A percentile compares a stretch with the other conserved stretches of the same genome.
Conservation (phyloP, 2,888 invertebrate genomes). For the Mycalesis mineus region DNA sequence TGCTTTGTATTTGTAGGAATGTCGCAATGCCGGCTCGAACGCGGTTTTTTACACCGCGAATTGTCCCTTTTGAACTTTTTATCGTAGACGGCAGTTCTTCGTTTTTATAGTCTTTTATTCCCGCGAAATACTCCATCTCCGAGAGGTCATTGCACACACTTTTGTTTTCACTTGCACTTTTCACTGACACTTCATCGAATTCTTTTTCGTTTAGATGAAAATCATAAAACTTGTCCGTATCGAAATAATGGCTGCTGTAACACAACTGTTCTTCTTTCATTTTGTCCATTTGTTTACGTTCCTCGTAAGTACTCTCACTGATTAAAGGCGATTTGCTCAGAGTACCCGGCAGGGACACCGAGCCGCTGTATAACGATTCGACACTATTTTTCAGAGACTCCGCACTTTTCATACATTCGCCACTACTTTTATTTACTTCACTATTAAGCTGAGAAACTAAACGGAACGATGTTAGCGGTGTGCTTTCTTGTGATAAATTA, state of each 20-base stretch:
- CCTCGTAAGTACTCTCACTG: constrained; percentile 83
- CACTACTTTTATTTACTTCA: constrained; percentile 53
- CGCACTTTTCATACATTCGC: background rate
- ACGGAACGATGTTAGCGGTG: constrained; percentile 72
- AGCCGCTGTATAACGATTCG: constrained; percentile 51
- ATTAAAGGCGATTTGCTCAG: constrained; percentile 70
- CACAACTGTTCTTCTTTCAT: constrained; percentile 64
- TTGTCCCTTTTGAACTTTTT: constrained; percentile 93
- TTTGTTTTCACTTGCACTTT: constrained; percentile 68
- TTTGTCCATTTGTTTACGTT: constrained; percentile 76
- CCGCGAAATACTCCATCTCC: constrained; percentile 86
- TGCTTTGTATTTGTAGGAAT: constrained; percentile 90
- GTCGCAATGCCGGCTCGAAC: constrained; percentile 96
- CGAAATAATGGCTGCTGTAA: constrained; percentile 79
- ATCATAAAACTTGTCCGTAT: constrained; percentile 88
- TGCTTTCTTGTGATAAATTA: constrained; percentile 71
- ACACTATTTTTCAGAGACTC: constrained; percentile 31
- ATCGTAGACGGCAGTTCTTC: constrained; percentile 86
- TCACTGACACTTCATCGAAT: constrained; percentile 65
- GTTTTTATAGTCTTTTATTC: constrained; percentile 84
- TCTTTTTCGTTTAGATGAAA: constrained; percentile 89
- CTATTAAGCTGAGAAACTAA: constrained; percentile 72
- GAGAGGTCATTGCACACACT: constrained; percentile 62
- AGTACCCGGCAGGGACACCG: constrained; percentile 12
- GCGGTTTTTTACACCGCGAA: constrained; percentile 95